These are phyloP conservation scores for Mylabris phalerata DNA, from an alignment of 1,140 invertebrate genomes.

Conservation along the genomic window DNA sequence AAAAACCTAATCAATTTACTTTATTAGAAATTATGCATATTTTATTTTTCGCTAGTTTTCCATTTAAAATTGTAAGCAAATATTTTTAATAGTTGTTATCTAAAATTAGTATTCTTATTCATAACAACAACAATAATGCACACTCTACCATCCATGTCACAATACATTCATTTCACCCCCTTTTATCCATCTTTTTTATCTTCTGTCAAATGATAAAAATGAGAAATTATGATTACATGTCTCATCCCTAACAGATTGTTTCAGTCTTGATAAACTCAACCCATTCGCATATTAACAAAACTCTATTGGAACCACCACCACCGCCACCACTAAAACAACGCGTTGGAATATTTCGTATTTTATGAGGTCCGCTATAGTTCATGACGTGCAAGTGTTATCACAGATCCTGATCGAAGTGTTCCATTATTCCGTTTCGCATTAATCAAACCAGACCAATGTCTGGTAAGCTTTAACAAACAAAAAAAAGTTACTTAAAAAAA, in stretches of 20 bases:
- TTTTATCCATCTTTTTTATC: neutral
- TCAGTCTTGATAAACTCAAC: too few species aligned
- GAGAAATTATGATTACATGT: too few species aligned
- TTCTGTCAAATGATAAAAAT: too few species aligned
- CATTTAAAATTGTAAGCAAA: constrained; percentile 13
- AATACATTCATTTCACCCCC: neutral
- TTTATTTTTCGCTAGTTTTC: constrained; percentile 6
- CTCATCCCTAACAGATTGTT: too few species aligned
- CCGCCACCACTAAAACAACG: too few species aligned
- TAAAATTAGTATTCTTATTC: neutral
- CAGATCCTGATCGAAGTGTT: constrained; percentile 32
- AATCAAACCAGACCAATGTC: constrained; percentile 27
- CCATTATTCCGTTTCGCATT: constrained; percentile 33
- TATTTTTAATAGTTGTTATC: constrained; percentile 16
- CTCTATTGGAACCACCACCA: too few species aligned
- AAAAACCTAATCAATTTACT: constrained; percentile 32
- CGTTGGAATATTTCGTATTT: too few species aligned
- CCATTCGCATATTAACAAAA: too few species aligned
- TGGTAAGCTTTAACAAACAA: constrained; percentile 27
- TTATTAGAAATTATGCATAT: constrained; percentile 31
- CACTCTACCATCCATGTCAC: neutral
- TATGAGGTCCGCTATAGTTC: neutral
- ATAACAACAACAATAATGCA: neutral
- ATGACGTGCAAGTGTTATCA: constrained; percentile 30
- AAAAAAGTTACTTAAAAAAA: too few species aligned